phyloP scores from a whole-genome alignment of 2,888 invertebrate species.

The Amphipyra berbera region DNA sequence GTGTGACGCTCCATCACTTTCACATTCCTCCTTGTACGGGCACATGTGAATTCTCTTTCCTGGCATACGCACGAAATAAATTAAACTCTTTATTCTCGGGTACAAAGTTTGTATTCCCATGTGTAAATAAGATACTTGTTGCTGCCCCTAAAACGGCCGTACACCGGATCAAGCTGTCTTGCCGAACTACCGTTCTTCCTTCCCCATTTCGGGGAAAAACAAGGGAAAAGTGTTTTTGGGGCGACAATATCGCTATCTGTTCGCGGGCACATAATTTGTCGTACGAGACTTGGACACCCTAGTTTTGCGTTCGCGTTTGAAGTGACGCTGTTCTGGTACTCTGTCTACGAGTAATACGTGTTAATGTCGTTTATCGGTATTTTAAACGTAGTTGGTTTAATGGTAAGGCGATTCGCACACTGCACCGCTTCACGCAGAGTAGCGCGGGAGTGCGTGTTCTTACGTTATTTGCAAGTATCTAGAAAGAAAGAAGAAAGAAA shows the following conservation, averaged over 20 bases:
- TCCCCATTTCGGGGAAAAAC: slow-evolving; percentile 80
- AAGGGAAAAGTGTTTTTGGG: slow-evolving; percentile 83
- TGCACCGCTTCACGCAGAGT: too few relatives aligned
- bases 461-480: too few relatives aligned
- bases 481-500: too few relatives aligned
- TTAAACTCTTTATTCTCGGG: slow-evolving; percentile 66
- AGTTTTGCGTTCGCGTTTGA: slow-evolving; percentile 66
- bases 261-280: slow-evolving; percentile 83
- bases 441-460: too few relatives aligned
- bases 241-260: slow-evolving; percentile 82
- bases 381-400: slow-evolving; percentile 5
- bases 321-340: slow-evolving; percentile 62
- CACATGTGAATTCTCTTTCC: slow-evolving; percentile 74
- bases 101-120: slow-evolving; percentile 73
- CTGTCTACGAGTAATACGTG: slow-evolving; percentile 18
- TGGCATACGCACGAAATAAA: slow-evolving; percentile 58
- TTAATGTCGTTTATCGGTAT: slow-evolving; percentile 31
- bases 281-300: slow-evolving; percentile 71
- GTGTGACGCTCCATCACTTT: slow-evolving; percentile 77
- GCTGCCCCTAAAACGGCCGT: slow-evolving; percentile 80
- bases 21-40: slow-evolving; percentile 78
- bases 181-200: slow-evolving; percentile 81
- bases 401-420: too few relatives aligned
- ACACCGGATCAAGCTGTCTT: slow-evolving; percentile 86
- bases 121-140: slow-evolving; percentile 78